Evolutionary conservation across 2,888 invertebrate species (phyloP), one percentile per base, ranked within the genome.

Genomic region (Stomorhina lunata): DNA sequence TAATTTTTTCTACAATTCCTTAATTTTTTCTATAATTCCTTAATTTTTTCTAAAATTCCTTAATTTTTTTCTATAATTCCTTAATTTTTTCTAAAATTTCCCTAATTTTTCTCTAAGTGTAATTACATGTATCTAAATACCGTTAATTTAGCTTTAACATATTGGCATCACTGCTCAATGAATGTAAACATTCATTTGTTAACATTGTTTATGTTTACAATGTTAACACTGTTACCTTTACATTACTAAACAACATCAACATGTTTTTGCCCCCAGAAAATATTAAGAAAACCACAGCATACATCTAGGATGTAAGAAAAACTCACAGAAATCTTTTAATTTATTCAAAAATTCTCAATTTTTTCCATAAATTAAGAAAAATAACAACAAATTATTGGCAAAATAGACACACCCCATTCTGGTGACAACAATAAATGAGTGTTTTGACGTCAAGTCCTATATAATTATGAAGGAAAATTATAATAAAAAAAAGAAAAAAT

Each of bases 201-300:
- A n/a, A n/a, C n/a, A n/a, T n/a, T n/a, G n/a, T n/a, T n/a, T n/a
- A n/a, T n/a, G n/a, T n/a, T n/a, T n/a, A n/a, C n/a, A n/a, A n/a
- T n/a, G n/a, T n/a, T n/a, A n/a, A n/a, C n/a, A n/a, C n/a, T n/a
- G n/a, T n/a, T n/a, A n/a, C n/a, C n/a, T n/a, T n/a, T n/a, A n/a
- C n/a, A n/a, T n/a, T n/a, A n/a, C n/a, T n/a, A n/a, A n/a, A n/a
- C n/a, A n/a, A n/a, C n/a, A n/a, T n/a, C n/a, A n/a, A n/a, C n/a
- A n/a, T n/a, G n/a, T n/a, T n/a, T n/a, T n/a, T n/a, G n/a, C n/a
- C n/a, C n/a, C n/a, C n/a, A n/a, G n/a, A n/a, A n/a, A n/a, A n/a
- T n/a, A n/a, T n/a, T n/a, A n/a, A n/a, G n/a, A 73, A 68, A 78
- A 12, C 4, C 45, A 71, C 7, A 61, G 82, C 79, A 79, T 79